Evolutionary conservation across 2,113 vertebrate genomes (phyloP), one percentile per base, ranked within the genome.

Genomic region (Labeo catla): DNA sequence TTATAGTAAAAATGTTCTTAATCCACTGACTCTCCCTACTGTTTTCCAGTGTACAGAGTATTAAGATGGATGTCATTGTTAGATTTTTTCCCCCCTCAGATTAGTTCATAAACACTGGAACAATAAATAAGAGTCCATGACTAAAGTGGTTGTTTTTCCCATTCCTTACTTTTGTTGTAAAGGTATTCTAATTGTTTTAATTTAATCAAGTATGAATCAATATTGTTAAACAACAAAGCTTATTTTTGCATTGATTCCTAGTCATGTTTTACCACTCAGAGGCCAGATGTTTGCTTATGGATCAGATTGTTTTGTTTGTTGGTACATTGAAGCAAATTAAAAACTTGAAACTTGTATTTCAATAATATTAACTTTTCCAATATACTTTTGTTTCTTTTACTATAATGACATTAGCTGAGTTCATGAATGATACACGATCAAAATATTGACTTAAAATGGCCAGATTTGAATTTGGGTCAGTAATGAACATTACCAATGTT

Each of bases 71-170:
- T 34, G 8, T 82, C 49, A 68, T 70, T 82, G 23, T 68, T 81
- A 2, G 16, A 12, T 21, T 79, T 28, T 39, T 39, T 4, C 52
- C 16, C 11, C 4, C 19, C 6, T 57, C 73, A 76, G 21, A 47
- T 72, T 57, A 50, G 66, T 78, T 68, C 45, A 59, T 73, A 34
- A 85, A 89, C 88, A 84, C 81, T 84, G 88, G 85, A 89, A 65
- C 65, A 89, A 89, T 89, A 87, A 89, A 86, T 83, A 84, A 88
- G 54, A 86, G 77, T 28, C 85, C 83, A 76, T 68, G 76, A 76
- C 61, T 73, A 68, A 74, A 54, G 8, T 23, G 11, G 50, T 10
- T 50, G 85, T 78, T 66, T 61, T 83, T 11, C 47, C 47, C 16
- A 5, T 23, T 1, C 19, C 6, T 83, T n/a, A 13, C 73, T 57